phyloP scores from a whole-genome alignment of 2,888 invertebrate species.

The Byasa hedistus region DNA sequence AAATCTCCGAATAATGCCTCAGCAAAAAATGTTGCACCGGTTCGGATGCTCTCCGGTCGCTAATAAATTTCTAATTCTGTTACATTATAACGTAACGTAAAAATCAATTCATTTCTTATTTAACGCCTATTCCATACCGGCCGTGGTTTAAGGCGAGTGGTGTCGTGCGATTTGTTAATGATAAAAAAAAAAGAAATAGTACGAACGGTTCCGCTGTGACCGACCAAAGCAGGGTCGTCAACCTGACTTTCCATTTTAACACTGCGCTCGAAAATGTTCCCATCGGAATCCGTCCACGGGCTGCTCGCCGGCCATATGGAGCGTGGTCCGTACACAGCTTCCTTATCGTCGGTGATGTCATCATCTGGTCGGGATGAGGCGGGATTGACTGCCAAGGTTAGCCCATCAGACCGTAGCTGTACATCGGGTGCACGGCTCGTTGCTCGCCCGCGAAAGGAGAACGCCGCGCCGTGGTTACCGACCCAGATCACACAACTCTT shows the following conservation, averaged over 20 bases:
- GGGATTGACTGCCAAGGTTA: constrained; percentile 73
- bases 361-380: constrained; percentile 57
- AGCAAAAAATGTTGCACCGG: constrained; percentile 41
- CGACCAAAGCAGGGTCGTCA: constrained; percentile 59
- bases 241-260: constrained; percentile 73
- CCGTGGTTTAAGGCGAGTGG: constrained; percentile 47
- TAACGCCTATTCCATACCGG: constrained; percentile 39
- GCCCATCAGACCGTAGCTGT: constrained; percentile 68
- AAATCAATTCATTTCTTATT: constrained; percentile 42
- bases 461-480: constrained; percentile 53
- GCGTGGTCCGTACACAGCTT: constrained; percentile 40
- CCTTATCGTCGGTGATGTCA: constrained; percentile 66
- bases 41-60: constrained; percentile 45
- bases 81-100: constrained; percentile 36
- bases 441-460: constrained; percentile 66
- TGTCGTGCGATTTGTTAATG: constrained; percentile 48
- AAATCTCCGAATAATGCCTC: constrained; percentile 46
- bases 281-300: constrained; percentile 64
- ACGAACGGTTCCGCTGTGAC: constrained; percentile 56
- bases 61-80: constrained; percentile 46
- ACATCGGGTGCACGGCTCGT: constrained; percentile 66
- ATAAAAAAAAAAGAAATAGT: constrained; percentile 55
- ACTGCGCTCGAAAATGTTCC: constrained; percentile 46
- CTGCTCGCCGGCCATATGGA: constrained; percentile 45
- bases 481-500: constrained; percentile 60